Evolutionary conservation across 2,113 vertebrate species (phyloP), one percentile per base, ranked within the genome.

Genomic region (Elgaria multicarinata): DNA sequence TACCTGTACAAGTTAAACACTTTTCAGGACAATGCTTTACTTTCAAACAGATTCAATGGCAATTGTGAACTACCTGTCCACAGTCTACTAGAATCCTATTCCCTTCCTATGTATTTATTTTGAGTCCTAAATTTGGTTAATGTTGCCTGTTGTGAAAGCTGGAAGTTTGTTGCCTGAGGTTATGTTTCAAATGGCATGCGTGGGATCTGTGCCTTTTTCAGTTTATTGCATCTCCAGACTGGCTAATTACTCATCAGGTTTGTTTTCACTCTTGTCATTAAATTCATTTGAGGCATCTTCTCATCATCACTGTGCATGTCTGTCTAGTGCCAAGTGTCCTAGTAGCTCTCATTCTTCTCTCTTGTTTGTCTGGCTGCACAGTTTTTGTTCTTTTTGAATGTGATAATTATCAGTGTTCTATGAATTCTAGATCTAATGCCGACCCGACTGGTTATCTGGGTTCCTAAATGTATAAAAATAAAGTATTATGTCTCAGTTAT

Each of bases 181-280:
- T 88, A 10, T 39, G 53, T 46, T 88, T 88, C 77, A 86, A 26
- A 74, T 16, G 28, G 84, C 42, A 75, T 64, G 77, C 85, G 22
- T 39, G 50, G 26, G 44, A 81, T 50, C 53, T 39, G 6, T 1
- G 22, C 31, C 55, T 58, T 67, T 8, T 10, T 71, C 14, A 28
- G 8, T 53, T 83, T 72, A 69, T 69, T 62, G 7, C 46, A 71
- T 78, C 22, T 87, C 69, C 28, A 78, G 36, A 14, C 31, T 62
- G 72, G 10, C 50, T 66, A 33, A 83, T 82, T 58, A 33, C 18
- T 90, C 84, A 86, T 72, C 77, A 72, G 16, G 13, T 83, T 46
- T 84, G 36, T 36, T 83, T 74, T 88, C 69, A 75, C 36, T 93
- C 55, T 84, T 74, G 71, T 91, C 71, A 81, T 71, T 81, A 92